Percentiles rank a stretch among this genome's conserved stretches.
Evolutionary conservation across 2,797 vertebrate species (phyloP).

Genomic region (Tinamus major): DNA sequence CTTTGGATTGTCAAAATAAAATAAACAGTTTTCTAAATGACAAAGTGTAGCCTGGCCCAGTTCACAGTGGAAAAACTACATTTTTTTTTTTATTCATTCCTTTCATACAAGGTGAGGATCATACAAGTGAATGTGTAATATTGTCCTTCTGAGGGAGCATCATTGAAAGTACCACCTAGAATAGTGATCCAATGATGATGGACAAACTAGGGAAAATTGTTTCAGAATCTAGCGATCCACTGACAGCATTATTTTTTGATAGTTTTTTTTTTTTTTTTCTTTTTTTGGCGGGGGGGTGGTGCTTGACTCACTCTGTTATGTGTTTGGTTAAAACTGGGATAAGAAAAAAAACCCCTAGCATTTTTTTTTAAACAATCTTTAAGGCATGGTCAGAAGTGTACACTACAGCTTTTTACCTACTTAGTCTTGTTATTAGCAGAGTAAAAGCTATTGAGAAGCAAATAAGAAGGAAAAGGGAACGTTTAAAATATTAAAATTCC

Average conservation of each 20-base stretch:
- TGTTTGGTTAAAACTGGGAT: background rate
- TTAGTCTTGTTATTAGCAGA: background rate
- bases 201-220: slow-evolving; percentile 53
- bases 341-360: background rate
- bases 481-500: background rate
- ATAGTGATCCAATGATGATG: slow-evolving; percentile 57
- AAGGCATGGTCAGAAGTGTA: background rate
- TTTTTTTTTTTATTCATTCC: slow-evolving; percentile 83
- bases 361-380: background rate
- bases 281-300: too few species aligned
- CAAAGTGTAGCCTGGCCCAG: slow-evolving; percentile 78
- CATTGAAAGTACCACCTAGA: slow-evolving; percentile 58
- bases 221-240: slow-evolving; percentile 20
- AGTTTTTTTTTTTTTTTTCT: too few species aligned
- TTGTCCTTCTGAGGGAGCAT: slow-evolving; percentile 66
- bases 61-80: slow-evolving; percentile 77
- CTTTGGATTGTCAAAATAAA: slow-evolving; percentile 80
- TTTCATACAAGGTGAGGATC: slow-evolving; percentile 80
- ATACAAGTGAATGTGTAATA: slow-evolving; percentile 78
- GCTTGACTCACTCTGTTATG: too few species aligned
- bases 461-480: slow-evolving; percentile 53
- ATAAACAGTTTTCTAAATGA: slow-evolving; percentile 82
- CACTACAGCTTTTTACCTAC: background rate
- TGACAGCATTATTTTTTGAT: slow-evolving; percentile 10
- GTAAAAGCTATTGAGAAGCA: slow-evolving; percentile 12